Percentiles rank a stretch among this genome's conserved stretches.
These are phyloP conservation scores for Cuniculus paca DNA, from an alignment of 2,797 vertebrate species.

Conservation along the genomic window DNA sequence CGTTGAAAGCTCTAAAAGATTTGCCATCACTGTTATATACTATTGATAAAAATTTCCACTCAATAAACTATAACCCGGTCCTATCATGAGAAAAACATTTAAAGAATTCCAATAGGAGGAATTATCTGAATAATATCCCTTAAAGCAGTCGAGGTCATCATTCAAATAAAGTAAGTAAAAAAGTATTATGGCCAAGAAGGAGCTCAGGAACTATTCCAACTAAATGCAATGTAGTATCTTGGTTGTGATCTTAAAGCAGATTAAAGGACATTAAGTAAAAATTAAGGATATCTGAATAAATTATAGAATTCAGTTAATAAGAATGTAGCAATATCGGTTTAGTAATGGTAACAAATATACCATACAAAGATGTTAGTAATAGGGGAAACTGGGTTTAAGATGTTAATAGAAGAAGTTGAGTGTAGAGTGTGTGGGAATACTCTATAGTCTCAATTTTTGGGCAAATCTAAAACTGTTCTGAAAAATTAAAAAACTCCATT, in stretches of 20 bases:
- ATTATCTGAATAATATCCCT: background rate
- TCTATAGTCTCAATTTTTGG: background rate
- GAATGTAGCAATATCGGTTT: background rate
- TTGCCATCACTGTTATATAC: background rate
- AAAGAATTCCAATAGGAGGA: constrained; percentile 16
- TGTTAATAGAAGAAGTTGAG: background rate
- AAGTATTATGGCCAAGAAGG: background rate
- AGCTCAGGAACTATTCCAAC: background rate
- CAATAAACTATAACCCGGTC: background rate
- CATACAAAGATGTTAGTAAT: background rate
- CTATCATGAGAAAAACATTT: constrained; percentile 18
- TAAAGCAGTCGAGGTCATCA: constrained; percentile 10
- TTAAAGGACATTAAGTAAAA: background rate
- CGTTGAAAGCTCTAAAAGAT: background rate
- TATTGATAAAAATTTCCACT: background rate
- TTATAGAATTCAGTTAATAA: background rate
- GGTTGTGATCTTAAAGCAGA: background rate
- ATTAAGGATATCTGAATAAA: constrained; percentile 23
- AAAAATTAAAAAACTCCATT: constrained; percentile 2
- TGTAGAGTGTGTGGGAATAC: background rate
- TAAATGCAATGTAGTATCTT: background rate
- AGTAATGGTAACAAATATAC: background rate
- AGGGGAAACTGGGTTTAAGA: background rate
- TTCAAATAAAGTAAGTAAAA: constrained; percentile 19
- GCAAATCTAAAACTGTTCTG: constrained; percentile 32